phyloP scores from a whole-genome alignment of 2,797 vertebrate species.

The Tauraco hartlaubi region DNA sequence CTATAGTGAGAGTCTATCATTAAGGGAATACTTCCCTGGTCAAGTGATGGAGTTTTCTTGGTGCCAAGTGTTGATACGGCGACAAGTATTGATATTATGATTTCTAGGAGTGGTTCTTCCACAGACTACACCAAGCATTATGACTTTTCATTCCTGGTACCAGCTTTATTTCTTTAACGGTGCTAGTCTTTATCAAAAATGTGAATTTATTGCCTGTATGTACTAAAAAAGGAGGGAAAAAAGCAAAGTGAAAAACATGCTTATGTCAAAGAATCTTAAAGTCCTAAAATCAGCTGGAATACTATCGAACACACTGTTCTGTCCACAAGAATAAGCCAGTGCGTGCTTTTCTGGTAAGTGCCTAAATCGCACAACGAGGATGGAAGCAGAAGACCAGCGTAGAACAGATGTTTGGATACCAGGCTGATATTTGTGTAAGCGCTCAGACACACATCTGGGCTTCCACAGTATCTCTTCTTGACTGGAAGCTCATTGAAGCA shows the following conservation, averaged over 20 bases:
- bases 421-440: neutral
- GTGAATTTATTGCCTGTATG: neutral
- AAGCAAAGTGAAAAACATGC: neutral
- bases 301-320: neutral
- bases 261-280: neutral
- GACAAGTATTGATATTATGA: neutral
- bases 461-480: neutral
- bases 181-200: neutral
- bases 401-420: neutral
- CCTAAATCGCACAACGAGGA: neutral
- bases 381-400: neutral
- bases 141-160: neutral
- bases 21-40: neutral
- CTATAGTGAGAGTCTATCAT: neutral
- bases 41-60: neutral
- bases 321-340: neutral
- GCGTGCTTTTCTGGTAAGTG: neutral
- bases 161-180: neutral
- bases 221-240: neutral
- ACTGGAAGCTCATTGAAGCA: neutral
- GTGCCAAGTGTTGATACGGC: neutral
- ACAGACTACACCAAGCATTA: neutral
- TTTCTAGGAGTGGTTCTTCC: neutral
- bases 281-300: neutral
- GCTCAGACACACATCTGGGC: neutral